Base-by-base conservation (phyloP, 2,888 invertebrate genomes). In the Mycalesis mineus region DNA sequence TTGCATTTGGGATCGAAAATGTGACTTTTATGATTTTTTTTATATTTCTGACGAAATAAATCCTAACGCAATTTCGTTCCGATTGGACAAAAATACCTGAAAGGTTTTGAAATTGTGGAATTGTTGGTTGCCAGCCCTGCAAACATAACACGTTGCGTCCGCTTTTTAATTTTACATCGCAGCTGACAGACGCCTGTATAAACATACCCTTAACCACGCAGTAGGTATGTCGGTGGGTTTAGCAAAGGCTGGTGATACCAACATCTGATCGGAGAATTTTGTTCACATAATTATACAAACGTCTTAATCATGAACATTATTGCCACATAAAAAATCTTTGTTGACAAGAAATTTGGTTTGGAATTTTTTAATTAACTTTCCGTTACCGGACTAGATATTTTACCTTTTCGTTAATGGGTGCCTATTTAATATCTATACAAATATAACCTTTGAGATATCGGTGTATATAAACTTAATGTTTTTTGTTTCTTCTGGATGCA, bases 91-190 rank as follows among this genome's bases (percentile, higher is more conserved):
- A n/a, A n/a, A n/a, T n/a, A n/a, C n/a, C n/a, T n/a, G n/a, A n/a
- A 36, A 22, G 22, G 2, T 22, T 22, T 22, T 22, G 22, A 22
- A n/a, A n/a, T n/a, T n/a, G n/a, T n/a, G n/a, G n/a, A n/a, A n/a
- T n/a, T n/a, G n/a, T n/a, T n/a, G 5, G 41, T 45, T 58, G 66
- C 45, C 65, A 79, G 69, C 57, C 87, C 87, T 85, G 78, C 65
- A 17, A 33, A 33, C 15, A 33, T 52, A 49, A 68, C 64, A 67
- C 66, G 69, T 70, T 64, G 64, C 73, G 77, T 76, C 73, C 79
- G 79, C 76, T 83, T 86, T 86, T 86, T 85, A 84, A 86, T 83
- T 85, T 83, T 79, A 82, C 79, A 74, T 76, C 72, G 75, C 84
- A 83, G 82, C 86, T 84, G 84, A 84, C 79, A 80, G 75, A 73